phyloP scores from a whole-genome alignment of 2,797 vertebrate genomes.

The Prunella strophiata region DNA sequence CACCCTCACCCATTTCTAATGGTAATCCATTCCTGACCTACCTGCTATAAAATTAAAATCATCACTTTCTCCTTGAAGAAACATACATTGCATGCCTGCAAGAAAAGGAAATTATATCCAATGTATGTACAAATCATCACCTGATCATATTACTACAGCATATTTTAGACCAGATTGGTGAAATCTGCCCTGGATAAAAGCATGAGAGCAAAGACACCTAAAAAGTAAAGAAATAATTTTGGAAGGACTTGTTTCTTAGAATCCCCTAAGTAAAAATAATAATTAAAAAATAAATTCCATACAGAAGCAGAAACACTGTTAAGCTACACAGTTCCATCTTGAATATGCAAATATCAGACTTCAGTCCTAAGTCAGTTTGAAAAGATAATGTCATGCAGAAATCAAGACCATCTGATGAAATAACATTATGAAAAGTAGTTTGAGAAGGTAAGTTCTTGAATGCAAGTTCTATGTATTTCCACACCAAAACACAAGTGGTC shows the following conservation, averaged over 20 bases:
- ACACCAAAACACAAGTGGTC: constrained; percentile 50
- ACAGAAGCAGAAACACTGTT: constrained; percentile 47
- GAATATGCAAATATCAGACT: constrained; percentile 65
- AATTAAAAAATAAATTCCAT: not conserved
- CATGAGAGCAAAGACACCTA: constrained; percentile 24
- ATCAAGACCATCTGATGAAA: constrained; percentile 72
- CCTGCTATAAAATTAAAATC: constrained; percentile 28
- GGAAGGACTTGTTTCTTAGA: constrained; percentile 45
- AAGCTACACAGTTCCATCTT: constrained; percentile 38
- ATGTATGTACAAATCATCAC: not conserved
- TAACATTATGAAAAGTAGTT: constrained; percentile 60
- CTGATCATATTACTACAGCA: not conserved
- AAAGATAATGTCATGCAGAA: constrained; percentile 70
- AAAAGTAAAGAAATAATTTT: constrained; percentile 9
- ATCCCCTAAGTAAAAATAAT: constrained; percentile 41
- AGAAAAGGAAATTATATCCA: not conserved
- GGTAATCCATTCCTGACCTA: not conserved
- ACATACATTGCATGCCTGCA: not conserved
- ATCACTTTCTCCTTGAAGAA: not conserved
- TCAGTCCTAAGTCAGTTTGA: constrained; percentile 60
- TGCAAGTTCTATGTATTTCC: not conserved
- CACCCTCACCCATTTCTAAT: not conserved
- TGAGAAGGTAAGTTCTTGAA: constrained; percentile 48
- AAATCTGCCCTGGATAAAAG: constrained; percentile 42
- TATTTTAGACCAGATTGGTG: constrained; percentile 21